These are phyloP conservation scores for Idaea aversata DNA, from an alignment of 2,888 invertebrate genomes.

Conservation along the genomic window DNA sequence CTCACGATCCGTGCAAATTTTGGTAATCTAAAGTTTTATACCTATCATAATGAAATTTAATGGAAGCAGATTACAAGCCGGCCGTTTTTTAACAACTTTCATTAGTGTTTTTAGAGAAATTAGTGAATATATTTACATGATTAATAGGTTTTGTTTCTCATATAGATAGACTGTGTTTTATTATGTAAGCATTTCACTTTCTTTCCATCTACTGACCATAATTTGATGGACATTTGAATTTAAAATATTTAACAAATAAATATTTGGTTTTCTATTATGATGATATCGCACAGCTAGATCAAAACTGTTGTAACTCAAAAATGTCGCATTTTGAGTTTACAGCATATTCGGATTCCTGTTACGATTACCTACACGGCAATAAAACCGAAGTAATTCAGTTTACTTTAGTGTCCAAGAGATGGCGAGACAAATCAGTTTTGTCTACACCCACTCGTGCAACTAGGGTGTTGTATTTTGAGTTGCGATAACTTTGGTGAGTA, in stretches of 20 bases:
- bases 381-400: too few species aligned
- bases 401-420: too few species aligned
- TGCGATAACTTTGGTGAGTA: too few species aligned
- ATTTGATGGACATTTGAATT: not conserved
- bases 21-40: constrained; percentile 19
- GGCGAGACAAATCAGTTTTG: too few species aligned
- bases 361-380: too few species aligned
- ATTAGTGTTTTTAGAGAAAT: constrained; percentile 25
- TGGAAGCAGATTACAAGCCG: constrained; percentile 15
- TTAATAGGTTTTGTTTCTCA: constrained; percentile 3
- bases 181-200: constrained; percentile 2
- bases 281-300: too few species aligned
- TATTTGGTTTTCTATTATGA: not conserved
- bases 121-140: constrained; percentile 22
- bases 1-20: constrained; percentile 13
- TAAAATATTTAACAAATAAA: not conserved
- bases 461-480: too few species aligned
- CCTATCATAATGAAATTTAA: constrained; percentile 21
- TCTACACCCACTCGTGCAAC: too few species aligned
- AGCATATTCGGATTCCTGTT: too few species aligned
- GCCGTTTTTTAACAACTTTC: constrained; percentile 27
- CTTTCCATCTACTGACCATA: not conserved
- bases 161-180: constrained; percentile 1
- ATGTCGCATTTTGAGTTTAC: too few species aligned
- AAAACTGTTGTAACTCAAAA: too few species aligned